phyloP scores from a whole-genome alignment of 2,888 invertebrate species.

The Diaperis boleti region DNA sequence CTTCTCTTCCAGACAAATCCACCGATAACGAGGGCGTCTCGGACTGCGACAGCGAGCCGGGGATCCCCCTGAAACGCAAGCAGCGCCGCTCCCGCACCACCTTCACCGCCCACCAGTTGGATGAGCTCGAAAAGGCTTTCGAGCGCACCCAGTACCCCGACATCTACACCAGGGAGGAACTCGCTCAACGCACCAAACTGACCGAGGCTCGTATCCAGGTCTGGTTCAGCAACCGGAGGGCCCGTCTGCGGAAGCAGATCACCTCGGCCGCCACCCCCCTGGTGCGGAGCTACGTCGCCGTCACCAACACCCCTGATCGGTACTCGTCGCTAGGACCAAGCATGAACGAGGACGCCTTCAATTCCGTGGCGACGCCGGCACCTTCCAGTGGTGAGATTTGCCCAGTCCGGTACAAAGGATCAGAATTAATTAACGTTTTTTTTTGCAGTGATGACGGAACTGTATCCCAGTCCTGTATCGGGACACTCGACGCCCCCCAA shows the following conservation, averaged over 20 bases:
- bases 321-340: constrained; percentile 63
- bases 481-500: constrained; percentile 64
- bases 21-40: constrained; percentile 66
- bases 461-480: constrained; percentile 61
- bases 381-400: constrained; percentile 46
- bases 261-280: constrained; percentile 70
- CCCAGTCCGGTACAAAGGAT: too few relatives aligned
- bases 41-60: constrained; percentile 92
- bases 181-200: constrained; percentile 90
- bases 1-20: constrained; percentile 61
- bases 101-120: constrained; percentile 92
- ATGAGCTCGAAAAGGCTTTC: constrained; percentile 92
- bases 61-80: constrained; percentile 89
- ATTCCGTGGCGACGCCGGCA: constrained; percentile 61
- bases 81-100: constrained; percentile 93
- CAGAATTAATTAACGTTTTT: too few relatives aligned
- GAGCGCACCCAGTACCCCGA: constrained; percentile 96
- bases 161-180: constrained; percentile 92
- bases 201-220: constrained; percentile 96
- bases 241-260: constrained; percentile 89
- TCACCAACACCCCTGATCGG: constrained; percentile 66
- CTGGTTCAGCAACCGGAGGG: constrained; percentile 98
- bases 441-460: constrained; percentile 57
- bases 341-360: constrained; percentile 66
- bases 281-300: constrained; percentile 58